Conservation (phyloP, 2,113 vertebrate species). For the Ranitomeya variabilis region DNA sequence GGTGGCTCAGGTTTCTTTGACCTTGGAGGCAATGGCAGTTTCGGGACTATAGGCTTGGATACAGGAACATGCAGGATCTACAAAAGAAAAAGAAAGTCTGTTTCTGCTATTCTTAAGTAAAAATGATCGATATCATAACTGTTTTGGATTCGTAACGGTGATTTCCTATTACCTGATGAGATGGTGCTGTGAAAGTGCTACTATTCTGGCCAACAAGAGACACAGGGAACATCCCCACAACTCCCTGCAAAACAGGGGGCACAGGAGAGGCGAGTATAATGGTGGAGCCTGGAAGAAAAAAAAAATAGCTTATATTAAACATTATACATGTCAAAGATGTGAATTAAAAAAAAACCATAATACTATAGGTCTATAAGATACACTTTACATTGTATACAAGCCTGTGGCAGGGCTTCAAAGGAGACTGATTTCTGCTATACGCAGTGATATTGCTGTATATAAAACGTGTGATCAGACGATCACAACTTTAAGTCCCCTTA, state of each 20-base stretch:
- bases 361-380: too few relatives aligned
- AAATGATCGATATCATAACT: not conserved
- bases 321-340: not conserved
- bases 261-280: slow-evolving; percentile 89
- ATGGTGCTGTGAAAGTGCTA: slow-evolving; percentile 77
- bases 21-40: slow-evolving; percentile 75
- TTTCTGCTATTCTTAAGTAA: not conserved
- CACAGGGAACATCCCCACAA: slow-evolving; percentile 86
- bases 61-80: slow-evolving; percentile 77
- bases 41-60: slow-evolving; percentile 72
- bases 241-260: slow-evolving; percentile 84
- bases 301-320: not conserved
- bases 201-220: slow-evolving; percentile 84
- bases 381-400: too few relatives aligned
- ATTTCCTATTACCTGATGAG: slow-evolving; percentile 80
- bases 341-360: too few relatives aligned
- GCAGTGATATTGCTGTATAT: too few relatives aligned
- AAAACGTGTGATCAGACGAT: too few relatives aligned
- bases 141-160: too few relatives aligned
- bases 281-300: slow-evolving; percentile 79
- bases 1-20: slow-evolving; percentile 70
- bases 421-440: too few relatives aligned
- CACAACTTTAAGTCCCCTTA: too few relatives aligned
- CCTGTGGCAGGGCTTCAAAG: too few relatives aligned
- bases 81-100: not conserved